Conservation (phyloP, 2,113 vertebrate genomes). For the Pampusana beccarii region DNA sequence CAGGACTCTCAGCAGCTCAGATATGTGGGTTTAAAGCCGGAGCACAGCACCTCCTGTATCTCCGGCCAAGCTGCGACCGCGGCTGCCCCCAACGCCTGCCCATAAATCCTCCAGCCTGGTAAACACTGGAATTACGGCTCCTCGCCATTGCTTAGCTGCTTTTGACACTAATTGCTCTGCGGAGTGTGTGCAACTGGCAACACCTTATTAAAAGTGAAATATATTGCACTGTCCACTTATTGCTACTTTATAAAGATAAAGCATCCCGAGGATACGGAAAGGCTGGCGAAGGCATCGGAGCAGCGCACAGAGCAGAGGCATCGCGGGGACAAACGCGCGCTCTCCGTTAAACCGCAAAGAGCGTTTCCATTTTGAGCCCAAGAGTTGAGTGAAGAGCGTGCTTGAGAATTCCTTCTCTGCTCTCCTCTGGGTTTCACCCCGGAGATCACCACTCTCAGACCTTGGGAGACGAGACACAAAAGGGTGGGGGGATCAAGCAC, state of each 20-base stretch:
- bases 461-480: rapidly evolving
- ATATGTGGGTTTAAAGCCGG: no score
- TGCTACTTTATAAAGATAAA: slow-evolving; percentile 79
- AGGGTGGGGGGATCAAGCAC: background rate
- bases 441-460: background rate
- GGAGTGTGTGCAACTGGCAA: slow-evolving; percentile 74
- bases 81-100: background rate
- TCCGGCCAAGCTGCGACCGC: background rate
- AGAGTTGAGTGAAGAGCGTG: background rate
- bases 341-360: background rate
- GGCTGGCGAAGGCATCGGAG: slow-evolving; percentile 50
- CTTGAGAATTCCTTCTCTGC: background rate
- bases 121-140: slow-evolving; percentile 59
- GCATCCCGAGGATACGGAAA: slow-evolving; percentile 2
- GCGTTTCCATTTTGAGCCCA: background rate
- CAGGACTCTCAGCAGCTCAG: no score
- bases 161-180: slow-evolving; percentile 79
- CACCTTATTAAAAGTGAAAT: slow-evolving; percentile 84
- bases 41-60: background rate
- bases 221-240: slow-evolving; percentile 78
- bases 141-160: slow-evolving; percentile 68
- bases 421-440: background rate
- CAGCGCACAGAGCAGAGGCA: background rate
- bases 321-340: background rate
- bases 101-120: slow-evolving; percentile 69